Base-by-base conservation (phyloP, 1,140 invertebrate genomes). In the Drosophila bocki region DNA sequence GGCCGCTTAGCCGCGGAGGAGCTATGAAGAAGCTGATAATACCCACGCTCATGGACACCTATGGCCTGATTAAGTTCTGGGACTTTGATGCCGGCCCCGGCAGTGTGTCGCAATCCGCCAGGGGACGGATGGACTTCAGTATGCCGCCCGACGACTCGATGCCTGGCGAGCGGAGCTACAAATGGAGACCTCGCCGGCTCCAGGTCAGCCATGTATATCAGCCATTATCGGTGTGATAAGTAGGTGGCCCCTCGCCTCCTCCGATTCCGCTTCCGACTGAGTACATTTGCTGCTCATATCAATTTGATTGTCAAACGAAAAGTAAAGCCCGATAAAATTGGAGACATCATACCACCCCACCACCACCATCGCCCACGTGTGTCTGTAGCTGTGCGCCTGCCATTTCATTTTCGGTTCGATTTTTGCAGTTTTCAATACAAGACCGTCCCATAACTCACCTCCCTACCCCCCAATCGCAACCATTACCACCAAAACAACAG, bases 31-130 rank as follows among this genome's bases (percentile, higher is more conserved):
- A 88, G 62, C 75, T 92, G 57, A 92, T 92, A 62, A 85, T 92
- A 85, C 86, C 91, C 19, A 91, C 75, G 3, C 59, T 86, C 9
- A 90, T 92, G 79, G 91, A 92, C 61, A 92, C 86, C 65, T 92
- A 92, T 72, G 91, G 91, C 3, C 59, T 92, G 56, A 92, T 92
- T 48, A 91, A 83, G 62, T 92, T 92, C 57, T 92, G 91, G 91
- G 82, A 88, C 53, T 92, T 92, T 48, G 91, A 92, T 68, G 51
- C 72, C 37, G 85, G 82, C 35, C 86, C 83, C 35, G 76, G 45
- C 35, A 22, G 39, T 44, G 50, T 51, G n/a, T 61, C 42, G 37
- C 19, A 67, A 50, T 13, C 61, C 35, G 32, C 35, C 33, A 54
- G 45, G 8, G 48, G 35, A 13, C 26, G 26, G 7, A 19, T 54